Conservation (phyloP, 2,113 vertebrate genomes). For the Halichoerus grypus region DNA sequence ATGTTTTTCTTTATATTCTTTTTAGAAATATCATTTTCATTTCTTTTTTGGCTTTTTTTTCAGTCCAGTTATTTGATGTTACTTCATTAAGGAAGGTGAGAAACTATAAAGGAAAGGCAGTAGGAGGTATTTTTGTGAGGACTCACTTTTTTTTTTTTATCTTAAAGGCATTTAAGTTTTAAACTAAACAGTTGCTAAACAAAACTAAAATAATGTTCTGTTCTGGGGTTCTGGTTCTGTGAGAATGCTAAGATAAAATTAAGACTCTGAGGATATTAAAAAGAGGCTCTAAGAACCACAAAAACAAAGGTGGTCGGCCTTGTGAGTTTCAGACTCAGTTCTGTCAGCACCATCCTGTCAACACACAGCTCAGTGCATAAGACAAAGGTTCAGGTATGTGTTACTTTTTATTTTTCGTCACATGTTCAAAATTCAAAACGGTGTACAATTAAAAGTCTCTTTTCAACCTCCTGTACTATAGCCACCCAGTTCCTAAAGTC, state of each 20-base stretch:
- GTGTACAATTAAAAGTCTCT: neutral
- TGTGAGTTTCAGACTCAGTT: neutral
- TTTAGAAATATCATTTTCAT: constrained; percentile 61
- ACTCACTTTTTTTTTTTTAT: neutral
- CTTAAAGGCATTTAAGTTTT: constrained; percentile 48
- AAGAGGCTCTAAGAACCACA: neutral
- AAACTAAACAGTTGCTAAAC: constrained; percentile 15
- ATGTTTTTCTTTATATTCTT: constrained; percentile 29
- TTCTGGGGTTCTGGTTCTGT: neutral
- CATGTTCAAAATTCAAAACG: constrained; percentile 43
- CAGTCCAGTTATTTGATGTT: constrained; percentile 70
- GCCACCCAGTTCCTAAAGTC: constrained; percentile 7
- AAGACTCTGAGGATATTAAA: constrained; percentile 7
- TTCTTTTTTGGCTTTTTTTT: constrained; percentile 79
- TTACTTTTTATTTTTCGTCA: constrained; percentile 27
- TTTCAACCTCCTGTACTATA: neutral
- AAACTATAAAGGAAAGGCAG: constrained; percentile 62
- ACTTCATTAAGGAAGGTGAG: constrained; percentile 81
- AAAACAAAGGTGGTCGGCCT: neutral
- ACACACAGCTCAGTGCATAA: neutral
- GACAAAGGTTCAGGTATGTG: neutral
- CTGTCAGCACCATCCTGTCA: neutral
- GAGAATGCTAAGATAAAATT: constrained; percentile 39
- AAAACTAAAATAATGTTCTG: constrained; percentile 8
- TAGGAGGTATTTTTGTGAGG: constrained; percentile 29